A percentile compares a stretch with the other conserved stretches of the same genome.
phyloP scores from a whole-genome alignment of 2,113 vertebrate species.

The Bolborhynchus lineola region DNA sequence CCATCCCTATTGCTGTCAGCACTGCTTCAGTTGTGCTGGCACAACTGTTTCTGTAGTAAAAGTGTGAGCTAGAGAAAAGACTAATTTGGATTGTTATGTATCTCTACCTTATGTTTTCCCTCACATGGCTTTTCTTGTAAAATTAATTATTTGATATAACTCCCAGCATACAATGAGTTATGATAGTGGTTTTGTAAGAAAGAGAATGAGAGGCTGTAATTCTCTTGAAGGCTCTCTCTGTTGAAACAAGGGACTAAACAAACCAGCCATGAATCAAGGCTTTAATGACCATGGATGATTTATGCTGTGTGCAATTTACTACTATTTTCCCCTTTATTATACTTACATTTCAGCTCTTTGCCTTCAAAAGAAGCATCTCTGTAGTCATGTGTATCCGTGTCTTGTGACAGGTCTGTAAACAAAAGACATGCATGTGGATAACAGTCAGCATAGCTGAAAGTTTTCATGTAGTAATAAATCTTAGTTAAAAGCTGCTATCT shows the following conservation, averaged over 20 bases:
- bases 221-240: background rate
- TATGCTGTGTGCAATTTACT: background rate
- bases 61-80: background rate
- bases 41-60: background rate
- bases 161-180: background rate
- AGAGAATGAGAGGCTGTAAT: background rate
- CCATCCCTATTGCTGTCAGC: background rate
- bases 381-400: background rate
- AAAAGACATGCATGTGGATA: background rate
- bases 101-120: background rate
- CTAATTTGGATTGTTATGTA: background rate
- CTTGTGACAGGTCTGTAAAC: slow-evolving; percentile 25
- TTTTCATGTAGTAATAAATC: background rate
- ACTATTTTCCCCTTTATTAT: background rate
- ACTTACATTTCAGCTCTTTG: slow-evolving; percentile 55
- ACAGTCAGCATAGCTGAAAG: background rate
- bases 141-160: background rate
- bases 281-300: background rate
- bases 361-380: background rate
- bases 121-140: background rate
- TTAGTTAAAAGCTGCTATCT: background rate
- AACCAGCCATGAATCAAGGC: background rate
- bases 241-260: background rate
- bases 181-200: background rate
- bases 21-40: background rate